These are phyloP conservation scores for Catajapyx aquilonaris DNA, from an alignment of 1,140 invertebrate genomes.

Conservation along the genomic window DNA sequence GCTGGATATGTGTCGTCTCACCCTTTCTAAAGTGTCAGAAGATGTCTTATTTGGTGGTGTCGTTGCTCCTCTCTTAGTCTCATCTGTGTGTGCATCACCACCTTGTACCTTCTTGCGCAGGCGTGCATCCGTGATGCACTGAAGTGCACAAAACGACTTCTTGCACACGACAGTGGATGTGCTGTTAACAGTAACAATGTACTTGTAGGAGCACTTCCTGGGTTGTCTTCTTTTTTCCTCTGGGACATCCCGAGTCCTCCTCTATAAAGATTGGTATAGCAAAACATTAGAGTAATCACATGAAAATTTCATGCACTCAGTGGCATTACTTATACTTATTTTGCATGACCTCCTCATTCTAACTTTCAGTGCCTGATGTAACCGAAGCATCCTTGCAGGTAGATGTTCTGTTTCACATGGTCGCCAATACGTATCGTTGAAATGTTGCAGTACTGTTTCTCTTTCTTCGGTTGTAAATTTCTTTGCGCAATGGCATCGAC, in stretches of 20 bases:
- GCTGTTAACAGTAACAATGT: background rate
- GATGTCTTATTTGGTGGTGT: background rate
- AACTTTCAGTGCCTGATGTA: too few relatives aligned
- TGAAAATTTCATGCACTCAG: background rate
- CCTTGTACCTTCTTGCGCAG: background rate
- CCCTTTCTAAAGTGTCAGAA: background rate
- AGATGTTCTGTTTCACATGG: background rate
- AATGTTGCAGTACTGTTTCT: background rate
- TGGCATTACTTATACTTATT: background rate
- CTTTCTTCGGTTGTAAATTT: background rate
- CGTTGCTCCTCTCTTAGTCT: background rate
- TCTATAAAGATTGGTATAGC: background rate
- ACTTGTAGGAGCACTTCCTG: background rate
- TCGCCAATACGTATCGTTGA: background rate
- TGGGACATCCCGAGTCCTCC: background rate
- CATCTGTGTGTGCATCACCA: background rate
- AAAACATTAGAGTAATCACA: background rate
- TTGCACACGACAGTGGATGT: background rate
- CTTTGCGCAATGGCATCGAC: background rate
- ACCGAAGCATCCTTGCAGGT: background rate
- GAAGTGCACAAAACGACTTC: background rate
- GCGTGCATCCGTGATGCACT: background rate
- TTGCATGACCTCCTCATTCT: background rate
- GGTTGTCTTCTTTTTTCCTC: background rate
- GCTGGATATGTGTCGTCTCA: background rate